Evolutionary conservation across 2,888 invertebrate genomes (phyloP).

Genomic region (Scaptomyza cyrtandrae): DNA sequence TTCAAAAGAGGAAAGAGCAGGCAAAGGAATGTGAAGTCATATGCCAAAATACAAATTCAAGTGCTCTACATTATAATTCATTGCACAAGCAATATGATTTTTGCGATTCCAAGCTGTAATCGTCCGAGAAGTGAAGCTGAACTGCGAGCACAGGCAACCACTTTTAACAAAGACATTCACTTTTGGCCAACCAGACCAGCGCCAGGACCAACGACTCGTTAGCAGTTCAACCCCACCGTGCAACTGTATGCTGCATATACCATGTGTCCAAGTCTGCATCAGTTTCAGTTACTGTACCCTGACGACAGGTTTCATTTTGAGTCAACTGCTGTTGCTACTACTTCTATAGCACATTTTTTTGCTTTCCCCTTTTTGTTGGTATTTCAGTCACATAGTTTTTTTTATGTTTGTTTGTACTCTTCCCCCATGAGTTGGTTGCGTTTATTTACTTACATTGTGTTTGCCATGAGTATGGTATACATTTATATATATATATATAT

Average conservation of each 20-base stretch:
- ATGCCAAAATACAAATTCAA: constrained; percentile 63
- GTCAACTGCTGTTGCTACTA: constrained; percentile 11
- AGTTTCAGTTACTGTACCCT: constrained; percentile 23
- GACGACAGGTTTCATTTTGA: constrained; percentile 10
- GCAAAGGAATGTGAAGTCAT: constrained; percentile 25
- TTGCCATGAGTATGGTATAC: constrained; percentile 32
- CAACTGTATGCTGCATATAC: constrained; percentile 55
- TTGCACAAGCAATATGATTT: constrained; percentile 65
- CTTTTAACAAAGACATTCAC: constrained; percentile 65
- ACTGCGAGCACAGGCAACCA: constrained; percentile 30
- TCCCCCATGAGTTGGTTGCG: constrained; percentile 16
- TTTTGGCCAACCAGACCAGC: constrained; percentile 31
- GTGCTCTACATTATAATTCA: constrained; percentile 70
- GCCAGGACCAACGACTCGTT: constrained; percentile 19
- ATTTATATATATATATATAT: constrained; percentile 1
- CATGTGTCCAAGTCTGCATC: constrained; percentile 42
- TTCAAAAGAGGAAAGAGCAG: not conserved
- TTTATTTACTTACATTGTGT: constrained; percentile 66
- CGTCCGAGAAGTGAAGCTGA: constrained; percentile 22
- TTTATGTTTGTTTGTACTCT: constrained; percentile 17
- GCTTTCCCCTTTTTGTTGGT: constrained; percentile 49
- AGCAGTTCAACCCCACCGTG: not conserved
- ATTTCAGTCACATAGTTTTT: constrained; percentile 38
- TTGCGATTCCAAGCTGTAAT: constrained; percentile 28
- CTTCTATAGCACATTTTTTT: constrained; percentile 4